These are phyloP conservation scores for Rhamphomyia laevipes DNA, from an alignment of 2,888 invertebrate genomes.

Conservation along the genomic window DNA sequence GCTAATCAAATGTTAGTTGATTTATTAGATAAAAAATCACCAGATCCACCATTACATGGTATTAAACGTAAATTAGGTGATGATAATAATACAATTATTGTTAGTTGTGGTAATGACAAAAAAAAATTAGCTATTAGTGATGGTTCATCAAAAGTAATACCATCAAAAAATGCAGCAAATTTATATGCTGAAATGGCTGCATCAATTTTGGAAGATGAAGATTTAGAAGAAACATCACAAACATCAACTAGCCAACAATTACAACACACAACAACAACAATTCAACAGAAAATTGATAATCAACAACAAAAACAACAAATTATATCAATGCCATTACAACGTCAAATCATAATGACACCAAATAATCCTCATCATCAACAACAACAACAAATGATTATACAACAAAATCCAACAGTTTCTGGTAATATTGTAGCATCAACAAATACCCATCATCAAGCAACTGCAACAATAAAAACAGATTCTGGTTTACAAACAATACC, in stretches of 20 bases:
- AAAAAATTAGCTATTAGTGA: conserved; percentile 40
- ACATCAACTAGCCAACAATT: conserved; percentile 17
- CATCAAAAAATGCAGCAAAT: conserved; percentile 72
- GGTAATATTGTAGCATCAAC: conserved; percentile 21
- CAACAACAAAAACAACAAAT: conserved; percentile 32
- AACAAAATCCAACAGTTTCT: conserved; percentile 8
- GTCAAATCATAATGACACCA: conserved; percentile 31
- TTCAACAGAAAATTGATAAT: conserved; percentile 8
- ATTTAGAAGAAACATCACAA: conserved; percentile 37
- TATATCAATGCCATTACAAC: conserved; percentile 26
- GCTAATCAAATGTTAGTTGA: conserved; percentile 72
- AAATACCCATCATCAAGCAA: conserved; percentile 17
- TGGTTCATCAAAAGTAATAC: conserved; percentile 28
- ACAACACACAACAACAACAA: conserved; percentile 17
- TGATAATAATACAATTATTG: conserved; percentile 15
- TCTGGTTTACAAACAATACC: conserved; percentile 36
- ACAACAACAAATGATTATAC: conserved; percentile 23
- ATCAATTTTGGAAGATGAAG: conserved; percentile 73
- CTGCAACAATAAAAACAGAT: conserved; percentile 37
- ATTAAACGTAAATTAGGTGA: conserved; percentile 26
- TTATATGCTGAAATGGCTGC: conserved; percentile 76
- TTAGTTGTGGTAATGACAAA: conserved; percentile 20
- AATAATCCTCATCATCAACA: conserved; percentile 20
- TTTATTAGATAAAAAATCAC: conserved; percentile 63
- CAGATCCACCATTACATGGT: conserved; percentile 36